Conservation (phyloP, 1,140 invertebrate genomes). For the Agrilus planipennis region DNA sequence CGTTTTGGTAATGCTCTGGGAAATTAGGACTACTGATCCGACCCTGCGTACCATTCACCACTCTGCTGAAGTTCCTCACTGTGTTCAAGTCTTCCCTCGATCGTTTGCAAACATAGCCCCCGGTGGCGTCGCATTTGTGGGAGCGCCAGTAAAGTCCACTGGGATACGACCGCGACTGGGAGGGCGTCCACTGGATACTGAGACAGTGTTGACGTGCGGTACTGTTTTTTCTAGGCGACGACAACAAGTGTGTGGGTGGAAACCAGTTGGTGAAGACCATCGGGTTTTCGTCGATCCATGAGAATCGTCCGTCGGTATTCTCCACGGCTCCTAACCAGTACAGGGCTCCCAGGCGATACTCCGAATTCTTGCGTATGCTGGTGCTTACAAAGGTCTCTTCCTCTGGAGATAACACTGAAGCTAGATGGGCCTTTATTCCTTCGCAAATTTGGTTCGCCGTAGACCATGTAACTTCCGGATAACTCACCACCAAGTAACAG, state of each 20-base stretch:
- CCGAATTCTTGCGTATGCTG: slow-evolving; percentile 48
- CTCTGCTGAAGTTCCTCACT: slow-evolving; percentile 34
- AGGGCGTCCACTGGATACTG: slow-evolving; percentile 48
- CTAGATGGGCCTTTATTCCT: slow-evolving; percentile 47
- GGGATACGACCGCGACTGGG: slow-evolving; percentile 42
- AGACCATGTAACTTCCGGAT: slow-evolving; percentile 58
- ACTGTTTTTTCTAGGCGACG: slow-evolving; percentile 31
- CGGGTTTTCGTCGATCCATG: slow-evolving; percentile 45
- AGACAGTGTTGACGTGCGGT: slow-evolving; percentile 37
- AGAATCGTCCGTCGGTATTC: slow-evolving; percentile 26
- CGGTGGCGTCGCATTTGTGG: slow-evolving; percentile 41
- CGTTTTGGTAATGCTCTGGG: slow-evolving; percentile 53
- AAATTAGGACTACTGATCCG: slow-evolving; percentile 48
- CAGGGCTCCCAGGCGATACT: slow-evolving; percentile 51
- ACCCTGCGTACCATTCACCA: slow-evolving; percentile 41
- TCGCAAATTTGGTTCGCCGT: slow-evolving; percentile 60
- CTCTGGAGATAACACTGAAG: slow-evolving; percentile 46
- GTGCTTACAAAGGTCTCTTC: slow-evolving; percentile 52
- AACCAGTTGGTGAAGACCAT: slow-evolving; percentile 46
- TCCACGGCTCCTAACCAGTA: slow-evolving; percentile 52
- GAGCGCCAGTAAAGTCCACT: slow-evolving; percentile 52
- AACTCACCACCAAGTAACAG: slow-evolving; percentile 61
- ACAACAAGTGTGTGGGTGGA: slow-evolving; percentile 33
- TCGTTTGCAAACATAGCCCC: slow-evolving; percentile 44
- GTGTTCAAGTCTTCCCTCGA: slow-evolving; percentile 17